These are phyloP conservation scores for Poecilia gillii DNA, from an alignment of 2,797 vertebrate genomes.

Conservation along the genomic window DNA sequence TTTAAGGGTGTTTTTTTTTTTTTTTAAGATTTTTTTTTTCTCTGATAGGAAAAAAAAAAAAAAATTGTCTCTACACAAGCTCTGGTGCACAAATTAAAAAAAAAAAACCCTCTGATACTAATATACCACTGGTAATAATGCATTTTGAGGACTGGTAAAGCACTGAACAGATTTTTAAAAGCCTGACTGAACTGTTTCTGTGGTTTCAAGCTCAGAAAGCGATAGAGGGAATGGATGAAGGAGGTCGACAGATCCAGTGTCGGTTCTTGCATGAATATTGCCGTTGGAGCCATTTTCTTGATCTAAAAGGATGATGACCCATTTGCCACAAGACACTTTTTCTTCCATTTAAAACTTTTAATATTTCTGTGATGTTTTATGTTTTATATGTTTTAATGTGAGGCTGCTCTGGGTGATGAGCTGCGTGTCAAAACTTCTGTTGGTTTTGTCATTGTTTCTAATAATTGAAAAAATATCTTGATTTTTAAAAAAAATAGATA, in stretches of 20 bases:
- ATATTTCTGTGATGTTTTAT: not conserved
- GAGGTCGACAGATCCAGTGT: not conserved
- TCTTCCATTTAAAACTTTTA: not conserved
- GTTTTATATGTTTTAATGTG: not conserved
- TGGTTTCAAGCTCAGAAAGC: not conserved
- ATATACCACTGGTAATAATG: not conserved
- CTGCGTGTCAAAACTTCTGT: not conserved
- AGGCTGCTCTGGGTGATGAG: not conserved
- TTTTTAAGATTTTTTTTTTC: not conserved
- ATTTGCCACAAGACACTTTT: not conserved
- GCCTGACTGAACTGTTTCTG: not conserved
- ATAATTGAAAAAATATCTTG: too few species aligned
- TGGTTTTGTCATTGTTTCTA: too few species aligned
- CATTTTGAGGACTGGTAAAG: not conserved
- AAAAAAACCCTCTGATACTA: not conserved
- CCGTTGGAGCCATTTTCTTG: not conserved
- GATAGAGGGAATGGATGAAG: not conserved
- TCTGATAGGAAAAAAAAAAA: not conserved
- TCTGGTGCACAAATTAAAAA: not conserved
- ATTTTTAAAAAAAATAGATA: not conserved
- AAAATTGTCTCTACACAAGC: not conserved
- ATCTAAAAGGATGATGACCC: not conserved
- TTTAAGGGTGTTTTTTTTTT: not conserved
- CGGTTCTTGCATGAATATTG: not conserved
- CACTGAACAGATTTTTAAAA: not conserved